Base-by-base conservation (phyloP, 2,888 invertebrate genomes). In the Aromia moschata region DNA sequence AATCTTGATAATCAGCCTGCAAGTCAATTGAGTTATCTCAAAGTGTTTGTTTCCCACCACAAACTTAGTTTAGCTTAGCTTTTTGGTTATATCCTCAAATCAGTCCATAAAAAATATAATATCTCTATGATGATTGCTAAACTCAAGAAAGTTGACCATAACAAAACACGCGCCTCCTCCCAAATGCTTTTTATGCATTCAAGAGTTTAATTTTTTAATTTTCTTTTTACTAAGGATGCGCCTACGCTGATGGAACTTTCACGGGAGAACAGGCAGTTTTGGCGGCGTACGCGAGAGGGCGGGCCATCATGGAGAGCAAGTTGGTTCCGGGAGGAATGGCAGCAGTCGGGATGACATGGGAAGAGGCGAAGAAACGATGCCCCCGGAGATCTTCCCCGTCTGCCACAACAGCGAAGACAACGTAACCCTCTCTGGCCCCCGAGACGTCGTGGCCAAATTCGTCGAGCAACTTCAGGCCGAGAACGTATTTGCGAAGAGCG, bases 331-430 rank as follows among this genome's bases (percentile, higher is more conserved):
- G 94, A 33, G 89, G 88, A 49, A 97, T 97, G 97, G 97, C 96
- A 33, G 96, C 96, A 40, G 87, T 97, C 61, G 96, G 94, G 61
- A 82, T 97, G 15, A 88, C 90, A 58, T 96, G 96, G 95, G 92
- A 92, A 72, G 90, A 94, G 71, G 87, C 89, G 52, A 85, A 85
- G 72, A 82, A 82, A 68, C 86, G 89, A 52, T 90, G 93, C 72
- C 94, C 96, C 79, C 87, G 20, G 93, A 89, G 72, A 85, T 97
- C 11, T 87, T 86, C 72, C 90, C 94, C 9, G 97, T 97, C 45
- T 99, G 98, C 79, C 96, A 98, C 83, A 99, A 99, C 82, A 90
- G 96, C 58, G 85, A 83, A 62, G 97, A 98, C 79, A 96, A 93
- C 71, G 96, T 98, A 5, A 96, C 98, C 10, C 83, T 98, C 64